Conservation (phyloP, 2,888 invertebrate species). For the Trissoscelio sp. region DNA sequence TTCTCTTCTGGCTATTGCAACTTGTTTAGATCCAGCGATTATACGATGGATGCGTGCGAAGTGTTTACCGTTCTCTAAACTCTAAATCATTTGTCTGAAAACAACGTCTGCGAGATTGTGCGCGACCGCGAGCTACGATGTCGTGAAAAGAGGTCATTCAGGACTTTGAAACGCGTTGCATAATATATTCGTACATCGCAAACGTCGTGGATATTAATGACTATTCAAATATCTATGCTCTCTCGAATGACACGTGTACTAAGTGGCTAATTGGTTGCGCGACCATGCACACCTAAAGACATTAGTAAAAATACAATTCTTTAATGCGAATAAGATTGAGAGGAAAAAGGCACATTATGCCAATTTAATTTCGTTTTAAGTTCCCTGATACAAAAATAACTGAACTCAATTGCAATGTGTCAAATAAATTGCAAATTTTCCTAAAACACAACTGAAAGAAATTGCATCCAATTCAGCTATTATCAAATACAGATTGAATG, state of each 20-base stretch:
- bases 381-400: no score
- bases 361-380: background rate
- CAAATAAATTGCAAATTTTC: no score
- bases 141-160: slow-evolving; percentile 61
- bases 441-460: no score
- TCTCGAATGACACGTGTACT: slow-evolving; percentile 42
- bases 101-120: slow-evolving; percentile 53
- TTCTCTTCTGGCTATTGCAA: slow-evolving; percentile 75
- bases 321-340: slow-evolving; percentile 4
- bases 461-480: no score
- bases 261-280: slow-evolving; percentile 49
- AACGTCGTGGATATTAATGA: slow-evolving; percentile 61
- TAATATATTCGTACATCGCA: slow-evolving; percentile 38
- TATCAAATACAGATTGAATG: no score
- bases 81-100: slow-evolving; percentile 74
- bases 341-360: background rate
- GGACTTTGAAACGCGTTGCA: slow-evolving; percentile 54
- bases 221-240: slow-evolving; percentile 52
- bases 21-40: slow-evolving; percentile 79
- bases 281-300: slow-evolving; percentile 26
- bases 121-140: slow-evolving; percentile 33
- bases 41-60: slow-evolving; percentile 75
- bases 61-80: slow-evolving; percentile 73
- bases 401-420: no score
- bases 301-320: background rate